phyloP scores from a whole-genome alignment of 2,797 vertebrate genomes.

The Eidolon dupreanum region DNA sequence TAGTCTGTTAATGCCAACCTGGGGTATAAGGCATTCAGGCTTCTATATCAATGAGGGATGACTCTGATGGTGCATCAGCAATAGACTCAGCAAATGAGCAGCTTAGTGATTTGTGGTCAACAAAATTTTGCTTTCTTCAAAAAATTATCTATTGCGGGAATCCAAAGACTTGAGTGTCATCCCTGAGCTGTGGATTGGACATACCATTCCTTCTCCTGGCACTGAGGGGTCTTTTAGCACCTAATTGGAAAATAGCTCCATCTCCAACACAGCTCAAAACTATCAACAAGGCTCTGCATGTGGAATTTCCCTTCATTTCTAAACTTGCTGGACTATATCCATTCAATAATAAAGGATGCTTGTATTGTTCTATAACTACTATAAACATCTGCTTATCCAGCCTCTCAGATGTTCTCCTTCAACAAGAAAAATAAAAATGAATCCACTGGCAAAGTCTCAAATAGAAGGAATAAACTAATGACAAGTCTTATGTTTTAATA shows the following conservation, averaged over 20 bases:
- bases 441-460: slow-evolving; percentile 28
- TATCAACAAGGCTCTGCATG: not conserved
- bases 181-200: not conserved
- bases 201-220: not conserved
- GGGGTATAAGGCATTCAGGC: not conserved
- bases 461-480: slow-evolving; percentile 22
- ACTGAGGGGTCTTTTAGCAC: slow-evolving; percentile 1
- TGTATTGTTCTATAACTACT: not conserved
- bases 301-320: not conserved
- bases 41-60: not conserved
- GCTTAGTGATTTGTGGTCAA: not conserved
- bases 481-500: slow-evolving; percentile 5
- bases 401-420: not conserved
- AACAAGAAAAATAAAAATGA: slow-evolving; percentile 46
- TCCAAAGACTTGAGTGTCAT: not conserved
- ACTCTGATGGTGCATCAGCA: not conserved
- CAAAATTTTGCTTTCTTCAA: slow-evolving; percentile 44
- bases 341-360: not conserved
- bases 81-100: slow-evolving; percentile 8
- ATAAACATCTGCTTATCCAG: slow-evolving; percentile 16
- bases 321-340: not conserved
- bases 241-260: not conserved
- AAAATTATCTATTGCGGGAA: slow-evolving; percentile 6
- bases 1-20: not conserved
- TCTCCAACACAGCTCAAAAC: not conserved